These are phyloP conservation scores for Cephalopachus bancanus DNA, from an alignment of 2,797 vertebrate genomes.

Conservation along the genomic window DNA sequence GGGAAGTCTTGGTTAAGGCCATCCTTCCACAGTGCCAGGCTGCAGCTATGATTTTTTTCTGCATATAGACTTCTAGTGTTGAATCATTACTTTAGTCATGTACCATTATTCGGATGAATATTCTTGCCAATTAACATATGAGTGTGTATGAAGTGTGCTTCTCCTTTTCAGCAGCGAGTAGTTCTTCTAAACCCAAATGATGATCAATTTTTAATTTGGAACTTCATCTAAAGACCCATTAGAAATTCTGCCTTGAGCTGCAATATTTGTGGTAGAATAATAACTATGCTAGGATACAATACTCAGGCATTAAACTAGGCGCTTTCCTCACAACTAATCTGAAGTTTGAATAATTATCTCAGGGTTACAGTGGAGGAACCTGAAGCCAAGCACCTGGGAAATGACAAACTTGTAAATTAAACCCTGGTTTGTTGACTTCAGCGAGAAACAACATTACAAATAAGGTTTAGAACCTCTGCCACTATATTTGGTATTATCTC, in stretches of 20 bases:
- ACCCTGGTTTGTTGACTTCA: not conserved
- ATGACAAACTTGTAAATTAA: not conserved
- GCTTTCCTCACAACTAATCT: not conserved
- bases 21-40: not conserved
- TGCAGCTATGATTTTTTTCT: not conserved
- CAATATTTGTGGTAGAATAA: not conserved
- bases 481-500: conserved; percentile 19
- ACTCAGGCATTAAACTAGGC: no score
- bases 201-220: not conserved
- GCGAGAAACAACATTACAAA: not conserved
- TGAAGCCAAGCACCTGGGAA: not conserved
- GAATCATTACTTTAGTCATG: not conserved
- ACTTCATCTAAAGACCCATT: not conserved
- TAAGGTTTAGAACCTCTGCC: not conserved
- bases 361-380: not conserved
- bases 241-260: not conserved
- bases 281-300: not conserved
- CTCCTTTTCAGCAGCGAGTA: not conserved
- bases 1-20: not conserved
- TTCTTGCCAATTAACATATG: not conserved
- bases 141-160: rapidly evolving
- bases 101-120: no score
- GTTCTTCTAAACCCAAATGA: not conserved
- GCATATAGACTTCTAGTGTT: not conserved
- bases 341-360: not conserved